Evolutionary conservation across 2,797 vertebrate genomes (phyloP).

Genomic region (Glossophaga mutica): DNA sequence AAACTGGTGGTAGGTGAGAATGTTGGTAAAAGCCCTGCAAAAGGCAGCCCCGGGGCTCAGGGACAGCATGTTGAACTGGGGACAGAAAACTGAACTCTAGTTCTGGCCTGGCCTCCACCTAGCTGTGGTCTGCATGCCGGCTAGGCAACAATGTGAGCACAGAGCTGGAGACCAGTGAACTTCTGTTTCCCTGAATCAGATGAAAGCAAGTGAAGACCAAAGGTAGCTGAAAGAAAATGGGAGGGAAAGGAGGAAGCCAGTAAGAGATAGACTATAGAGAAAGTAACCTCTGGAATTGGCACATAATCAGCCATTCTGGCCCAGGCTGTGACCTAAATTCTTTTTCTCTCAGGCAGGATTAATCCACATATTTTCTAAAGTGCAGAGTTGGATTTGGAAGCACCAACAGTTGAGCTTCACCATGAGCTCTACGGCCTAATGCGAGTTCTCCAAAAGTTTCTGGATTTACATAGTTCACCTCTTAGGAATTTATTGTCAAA

Average conservation of each 20-base stretch:
- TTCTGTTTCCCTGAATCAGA: neutral
- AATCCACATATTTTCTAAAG: neutral
- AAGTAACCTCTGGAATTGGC: neutral
- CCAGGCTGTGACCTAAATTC: constrained; percentile 11
- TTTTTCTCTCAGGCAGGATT: constrained; percentile 21
- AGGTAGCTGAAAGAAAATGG: neutral
- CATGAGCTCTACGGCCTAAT: neutral
- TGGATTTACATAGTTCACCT: constrained; percentile 27
- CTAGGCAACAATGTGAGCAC: neutral
- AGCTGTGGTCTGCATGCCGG: neutral
- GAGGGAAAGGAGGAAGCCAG: neutral
- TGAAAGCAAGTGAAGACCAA: neutral
- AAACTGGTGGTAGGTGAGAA: neutral
- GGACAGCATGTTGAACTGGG: neutral
- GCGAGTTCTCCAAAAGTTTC: constrained; percentile 49
- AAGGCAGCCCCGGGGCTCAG: neutral
- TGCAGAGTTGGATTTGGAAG: neutral
- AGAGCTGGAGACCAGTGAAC: neutral
- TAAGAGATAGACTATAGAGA: neutral
- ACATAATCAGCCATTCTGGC: neutral
- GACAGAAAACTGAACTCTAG: neutral
- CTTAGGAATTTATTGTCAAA: constrained; percentile 41
- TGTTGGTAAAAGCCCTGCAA: neutral
- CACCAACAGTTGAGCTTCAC: neutral
- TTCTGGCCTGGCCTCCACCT: neutral